Evolutionary conservation across 2,113 vertebrate genomes (phyloP).

Genomic region (Prolemur simus): DNA sequence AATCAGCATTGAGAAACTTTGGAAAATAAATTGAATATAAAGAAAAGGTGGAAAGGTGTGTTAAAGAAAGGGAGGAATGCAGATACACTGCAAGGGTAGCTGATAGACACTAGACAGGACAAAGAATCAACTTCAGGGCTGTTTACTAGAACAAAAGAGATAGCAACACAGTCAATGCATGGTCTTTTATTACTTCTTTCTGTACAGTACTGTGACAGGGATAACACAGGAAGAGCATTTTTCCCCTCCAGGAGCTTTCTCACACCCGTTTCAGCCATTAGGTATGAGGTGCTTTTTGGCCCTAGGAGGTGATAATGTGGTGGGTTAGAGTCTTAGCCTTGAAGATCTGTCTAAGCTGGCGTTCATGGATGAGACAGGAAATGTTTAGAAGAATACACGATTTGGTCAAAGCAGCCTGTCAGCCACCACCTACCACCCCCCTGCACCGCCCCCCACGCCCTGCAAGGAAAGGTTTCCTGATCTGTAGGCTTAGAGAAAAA

Average conservation of each 20-base stretch:
- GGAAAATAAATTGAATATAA: neutral
- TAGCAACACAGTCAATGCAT: rapidly evolving
- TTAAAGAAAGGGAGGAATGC: neutral
- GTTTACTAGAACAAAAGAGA: neutral
- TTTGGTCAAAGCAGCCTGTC: neutral
- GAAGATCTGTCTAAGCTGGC: neutral
- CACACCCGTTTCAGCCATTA: neutral
- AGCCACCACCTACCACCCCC: neutral
- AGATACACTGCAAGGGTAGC: too few relatives aligned
- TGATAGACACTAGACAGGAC: neutral
- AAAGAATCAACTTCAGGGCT: neutral
- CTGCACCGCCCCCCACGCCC: too few relatives aligned
- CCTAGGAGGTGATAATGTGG: neutral
- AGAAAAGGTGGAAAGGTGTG: neutral
- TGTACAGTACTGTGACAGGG: neutral
- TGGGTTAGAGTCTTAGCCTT: neutral
- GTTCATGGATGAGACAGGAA: neutral
- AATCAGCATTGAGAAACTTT: neutral
- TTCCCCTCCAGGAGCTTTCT: neutral
- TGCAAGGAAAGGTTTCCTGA: neutral
- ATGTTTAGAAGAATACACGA: neutral
- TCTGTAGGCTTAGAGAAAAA: neutral
- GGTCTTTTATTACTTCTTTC: neutral
- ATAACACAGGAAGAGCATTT: neutral
- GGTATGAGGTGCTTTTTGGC: neutral